Percentiles rank a stretch among this genome's conserved stretches.
Evolutionary conservation across 2,113 vertebrate genomes (phyloP).

Genomic region (Phrynosoma platyrhinos): DNA sequence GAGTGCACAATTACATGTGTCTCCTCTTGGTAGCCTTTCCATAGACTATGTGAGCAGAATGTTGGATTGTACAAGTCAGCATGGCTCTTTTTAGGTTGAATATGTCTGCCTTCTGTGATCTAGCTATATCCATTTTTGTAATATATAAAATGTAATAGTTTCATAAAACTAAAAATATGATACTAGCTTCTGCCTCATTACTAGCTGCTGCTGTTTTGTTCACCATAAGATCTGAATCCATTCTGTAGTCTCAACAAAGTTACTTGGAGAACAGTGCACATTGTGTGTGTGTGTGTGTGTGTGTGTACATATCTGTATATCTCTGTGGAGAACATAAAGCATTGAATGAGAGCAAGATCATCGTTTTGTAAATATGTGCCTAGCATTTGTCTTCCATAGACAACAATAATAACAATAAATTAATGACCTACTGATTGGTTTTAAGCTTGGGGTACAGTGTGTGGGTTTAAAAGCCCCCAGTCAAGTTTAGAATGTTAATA

Average conservation of each 20-base stretch:
- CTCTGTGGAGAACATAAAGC: neutral
- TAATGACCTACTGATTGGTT: neutral
- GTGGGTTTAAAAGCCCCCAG: neutral
- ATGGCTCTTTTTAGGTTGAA: neutral
- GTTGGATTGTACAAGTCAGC: neutral
- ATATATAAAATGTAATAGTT: neutral
- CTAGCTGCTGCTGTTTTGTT: neutral
- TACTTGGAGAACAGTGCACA: neutral
- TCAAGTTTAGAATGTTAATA: slow-evolving; percentile 16
- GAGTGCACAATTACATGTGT: neutral
- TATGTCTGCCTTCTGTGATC: neutral
- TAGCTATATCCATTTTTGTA: neutral
- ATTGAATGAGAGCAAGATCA: neutral
- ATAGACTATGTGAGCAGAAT: neutral
- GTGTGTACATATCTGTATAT: neutral
- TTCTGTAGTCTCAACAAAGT: neutral
- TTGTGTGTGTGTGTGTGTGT: neutral
- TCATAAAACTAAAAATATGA: neutral
- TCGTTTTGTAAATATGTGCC: neutral
- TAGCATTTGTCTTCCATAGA: slow-evolving; percentile 3
- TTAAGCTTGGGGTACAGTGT: neutral
- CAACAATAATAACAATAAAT: neutral
- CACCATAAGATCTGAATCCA: neutral
- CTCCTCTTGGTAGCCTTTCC: neutral
- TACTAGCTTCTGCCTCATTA: neutral